These are phyloP conservation scores for Micronycteris hirsuta DNA, from an alignment of 2,113 vertebrate species.

Conservation along the genomic window DNA sequence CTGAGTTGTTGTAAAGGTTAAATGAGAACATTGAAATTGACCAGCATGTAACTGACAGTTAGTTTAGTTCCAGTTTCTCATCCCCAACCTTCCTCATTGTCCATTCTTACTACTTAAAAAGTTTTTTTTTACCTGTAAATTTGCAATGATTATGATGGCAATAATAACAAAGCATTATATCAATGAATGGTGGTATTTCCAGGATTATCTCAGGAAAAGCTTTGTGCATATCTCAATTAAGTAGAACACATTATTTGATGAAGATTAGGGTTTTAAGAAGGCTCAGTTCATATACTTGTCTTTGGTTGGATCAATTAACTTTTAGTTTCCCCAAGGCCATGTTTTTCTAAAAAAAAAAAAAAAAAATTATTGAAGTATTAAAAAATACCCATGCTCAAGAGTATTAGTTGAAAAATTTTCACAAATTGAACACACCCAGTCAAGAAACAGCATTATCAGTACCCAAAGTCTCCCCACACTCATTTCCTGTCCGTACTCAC, in stretches of 20 bases:
- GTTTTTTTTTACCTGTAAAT: background rate
- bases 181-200: background rate
- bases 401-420: background rate
- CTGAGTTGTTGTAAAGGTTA: background rate
- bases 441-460: background rate
- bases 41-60: background rate
- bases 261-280: background rate
- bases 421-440: background rate
- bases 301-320: background rate
- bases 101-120: background rate
- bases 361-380: background rate
- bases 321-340: background rate
- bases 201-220: background rate
- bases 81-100: background rate
- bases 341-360: background rate
- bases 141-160: background rate
- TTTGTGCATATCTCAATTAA: background rate
- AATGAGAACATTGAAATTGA: background rate
- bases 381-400: background rate
- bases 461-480: background rate
- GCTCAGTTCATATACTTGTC: background rate
- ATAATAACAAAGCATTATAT: background rate
- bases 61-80: background rate
- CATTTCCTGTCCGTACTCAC: background rate
- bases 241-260: background rate